A percentile compares a stretch with the other conserved stretches of the same genome.
These are phyloP conservation scores for Drosophila meridionalis DNA, from an alignment of 2,888 invertebrate genomes.

Conservation along the genomic window DNA sequence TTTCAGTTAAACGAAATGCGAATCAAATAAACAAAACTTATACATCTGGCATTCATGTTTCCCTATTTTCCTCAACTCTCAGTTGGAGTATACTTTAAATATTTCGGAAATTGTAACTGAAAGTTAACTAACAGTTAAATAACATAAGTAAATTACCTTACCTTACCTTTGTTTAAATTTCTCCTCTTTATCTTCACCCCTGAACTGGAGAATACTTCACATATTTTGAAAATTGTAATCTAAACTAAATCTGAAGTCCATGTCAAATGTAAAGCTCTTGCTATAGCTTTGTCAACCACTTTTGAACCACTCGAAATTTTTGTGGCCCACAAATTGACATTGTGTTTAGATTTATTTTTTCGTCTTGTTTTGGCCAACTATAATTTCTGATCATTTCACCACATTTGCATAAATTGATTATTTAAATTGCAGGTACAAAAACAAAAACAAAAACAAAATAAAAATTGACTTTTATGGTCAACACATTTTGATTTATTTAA, in stretches of 20 bases:
- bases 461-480: constrained; percentile 66
- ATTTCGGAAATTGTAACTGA: background rate
- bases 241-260: background rate
- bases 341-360: constrained; percentile 8
- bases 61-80: too few species aligned
- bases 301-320: constrained; percentile 7
- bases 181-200: background rate
- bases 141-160: background rate
- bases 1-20: too few species aligned
- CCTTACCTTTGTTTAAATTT: background rate
- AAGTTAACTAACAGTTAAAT: background rate
- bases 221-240: background rate
- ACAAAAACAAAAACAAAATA: background rate
- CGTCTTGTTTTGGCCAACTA: constrained; percentile 1
- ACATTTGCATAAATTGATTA: constrained; percentile 54
- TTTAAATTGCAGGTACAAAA: constrained; percentile 35
- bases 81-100: too few species aligned
- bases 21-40: too few species aligned
- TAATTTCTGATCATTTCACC: constrained; percentile 52
- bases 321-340: constrained; percentile 43
- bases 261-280: background rate
- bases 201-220: background rate
- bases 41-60: too few species aligned
- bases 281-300: background rate
- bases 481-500: constrained; percentile 74